phyloP scores from a whole-genome alignment of 1,140 invertebrate genomes.

The Dolichoris vasculosae region DNA sequence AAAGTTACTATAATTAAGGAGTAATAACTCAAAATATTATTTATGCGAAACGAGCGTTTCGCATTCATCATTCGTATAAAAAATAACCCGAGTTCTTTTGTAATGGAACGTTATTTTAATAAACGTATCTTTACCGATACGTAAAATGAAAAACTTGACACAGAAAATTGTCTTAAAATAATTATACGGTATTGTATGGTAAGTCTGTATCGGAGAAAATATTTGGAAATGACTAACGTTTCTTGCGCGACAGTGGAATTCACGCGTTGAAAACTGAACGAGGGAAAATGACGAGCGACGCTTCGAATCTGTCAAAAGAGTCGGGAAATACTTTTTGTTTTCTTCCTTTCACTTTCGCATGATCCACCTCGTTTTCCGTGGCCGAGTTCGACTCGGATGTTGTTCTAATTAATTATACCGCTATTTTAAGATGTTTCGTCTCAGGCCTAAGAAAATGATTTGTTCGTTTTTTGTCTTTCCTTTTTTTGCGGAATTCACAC shows the following conservation, averaged over 20 bases:
- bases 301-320: background rate
- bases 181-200: background rate
- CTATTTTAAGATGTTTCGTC: background rate
- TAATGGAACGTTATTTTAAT: background rate
- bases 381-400: background rate
- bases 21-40: background rate
- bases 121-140: background rate
- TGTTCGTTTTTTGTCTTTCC: background rate
- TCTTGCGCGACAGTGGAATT: background rate
- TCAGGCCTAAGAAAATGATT: background rate
- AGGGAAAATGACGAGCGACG: background rate
- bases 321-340: conserved; percentile 1
- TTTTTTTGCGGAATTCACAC: background rate
- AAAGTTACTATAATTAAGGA: too few relatives aligned
- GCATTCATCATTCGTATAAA: background rate
- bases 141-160: background rate
- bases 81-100: background rate
- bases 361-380: background rate
- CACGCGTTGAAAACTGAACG: background rate
- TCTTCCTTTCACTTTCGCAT: background rate
- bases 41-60: background rate
- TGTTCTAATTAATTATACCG: background rate
- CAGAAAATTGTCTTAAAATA: conserved; percentile 16
- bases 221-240: background rate
- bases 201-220: background rate